Evolutionary conservation across 2,888 invertebrate species (phyloP), one percentile per base, ranked within the genome.

Genomic region (Trachelus troglodyta): DNA sequence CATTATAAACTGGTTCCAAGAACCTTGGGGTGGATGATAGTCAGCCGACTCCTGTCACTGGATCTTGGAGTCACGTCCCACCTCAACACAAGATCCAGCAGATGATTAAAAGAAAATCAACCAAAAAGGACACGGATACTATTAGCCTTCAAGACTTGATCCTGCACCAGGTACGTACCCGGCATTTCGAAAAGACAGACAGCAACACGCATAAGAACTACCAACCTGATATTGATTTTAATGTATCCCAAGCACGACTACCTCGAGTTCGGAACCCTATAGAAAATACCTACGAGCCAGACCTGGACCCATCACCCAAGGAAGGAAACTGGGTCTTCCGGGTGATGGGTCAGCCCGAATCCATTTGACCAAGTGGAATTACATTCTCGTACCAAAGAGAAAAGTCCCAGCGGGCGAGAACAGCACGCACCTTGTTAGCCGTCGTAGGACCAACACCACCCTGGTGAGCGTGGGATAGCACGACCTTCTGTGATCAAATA

Each of bases 401-500:
- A 71, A 31, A 56, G 56, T 23, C 71, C 4, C 71, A 71, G 71
- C 33, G 33, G 77, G 77, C 69, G 77, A 77, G 76, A 76, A 56
- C 77, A 69, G 35, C 34, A 31, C 30, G 74, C 56, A 77, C 56
- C 77, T 77, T 77, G 77, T 77, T 77, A 77, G 74, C 69, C 74
- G 40, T 69, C 34, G 34, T 31, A 74, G 69, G 74, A 74, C 81
- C 81, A 83, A 82, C 80, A 82, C 77, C 79, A 79, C 75, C 76
- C 81, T 23, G 31, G 71, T 78, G 79, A 81, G 83, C 84, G 84
- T 84, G 84, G 83, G 83, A 84, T 84, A 83, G 81, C 79, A 81
- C 82, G 83, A 83, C 83, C 83, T 83, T 82, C 83, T 56, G 82
- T 82, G 83, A 84, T 83, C 81, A 83, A 82, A 83, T 82, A 84